phyloP scores from a whole-genome alignment of 2,888 invertebrate genomes.

The Hydrotaea diabolus region DNA sequence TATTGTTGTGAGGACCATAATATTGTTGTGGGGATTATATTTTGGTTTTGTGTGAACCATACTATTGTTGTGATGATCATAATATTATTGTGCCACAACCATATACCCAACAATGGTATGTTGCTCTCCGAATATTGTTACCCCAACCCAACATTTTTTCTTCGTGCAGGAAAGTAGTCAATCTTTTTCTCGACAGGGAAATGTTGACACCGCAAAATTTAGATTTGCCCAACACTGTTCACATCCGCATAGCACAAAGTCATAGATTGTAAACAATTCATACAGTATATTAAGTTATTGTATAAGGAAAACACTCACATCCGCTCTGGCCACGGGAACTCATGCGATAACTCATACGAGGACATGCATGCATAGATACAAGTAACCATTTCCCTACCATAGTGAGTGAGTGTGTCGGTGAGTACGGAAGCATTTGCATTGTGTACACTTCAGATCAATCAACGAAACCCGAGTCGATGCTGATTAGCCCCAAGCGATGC shows the following conservation, averaged over 20 bases:
- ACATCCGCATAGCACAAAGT: background rate
- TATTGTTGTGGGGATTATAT: too few relatives aligned
- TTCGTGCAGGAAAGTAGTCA: too few relatives aligned
- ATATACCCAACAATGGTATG: too few relatives aligned
- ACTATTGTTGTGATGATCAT: too few relatives aligned
- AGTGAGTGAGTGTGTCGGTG: background rate
- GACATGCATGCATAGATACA: background rate
- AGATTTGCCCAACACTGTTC: background rate
- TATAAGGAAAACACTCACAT: slow-evolving; percentile 55
- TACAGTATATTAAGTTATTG: slow-evolving; percentile 42
- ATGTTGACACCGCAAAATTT: too few relatives aligned
- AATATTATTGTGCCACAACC: too few relatives aligned
- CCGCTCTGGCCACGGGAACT: slow-evolving; percentile 49
- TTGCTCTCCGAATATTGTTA: too few relatives aligned
- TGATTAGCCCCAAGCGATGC: background rate
- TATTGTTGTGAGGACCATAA: too few relatives aligned
- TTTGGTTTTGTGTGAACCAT: too few relatives aligned
- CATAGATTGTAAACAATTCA: slow-evolving; percentile 6
- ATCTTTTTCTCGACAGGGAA: too few relatives aligned
- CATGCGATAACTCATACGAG: background rate
- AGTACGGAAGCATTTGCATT: slow-evolving; percentile 72
- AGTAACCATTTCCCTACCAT: background rate
- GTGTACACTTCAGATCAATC: slow-evolving; percentile 79
- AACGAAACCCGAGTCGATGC: slow-evolving; percentile 50
- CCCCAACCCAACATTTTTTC: too few relatives aligned